Base-by-base conservation (phyloP, 2,888 invertebrate species). In the Microchrysa polita region DNA sequence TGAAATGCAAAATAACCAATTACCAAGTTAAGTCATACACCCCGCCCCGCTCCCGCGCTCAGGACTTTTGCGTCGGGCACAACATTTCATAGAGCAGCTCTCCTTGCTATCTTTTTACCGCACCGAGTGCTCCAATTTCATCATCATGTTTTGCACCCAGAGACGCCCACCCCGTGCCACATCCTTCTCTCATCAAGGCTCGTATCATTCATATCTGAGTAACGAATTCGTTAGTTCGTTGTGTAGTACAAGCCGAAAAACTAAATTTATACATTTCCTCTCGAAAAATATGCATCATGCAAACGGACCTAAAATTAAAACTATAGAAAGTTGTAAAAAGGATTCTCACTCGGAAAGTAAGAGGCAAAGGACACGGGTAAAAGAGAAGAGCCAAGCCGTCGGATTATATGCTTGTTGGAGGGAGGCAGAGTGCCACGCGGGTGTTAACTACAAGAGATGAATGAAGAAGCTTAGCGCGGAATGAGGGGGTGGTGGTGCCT, bases 1-100 rank as follows among this genome's bases (percentile, higher is more conserved):
- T 69, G 69, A 69, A 69, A 69, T 69, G 69, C 69, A 69, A 55
- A 69, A 44, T 69, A 69, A 57, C 69, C 69, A 69, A 69, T 69
- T 69, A 69, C 40, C 40, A 65, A 48, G 20, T 65, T 65, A 65
- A 65, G 65, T 65, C 44, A 44, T 65, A 10, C 55, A n/a, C 20
- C 65, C 14, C 48, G 48, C 48, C 27, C n/a, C n/a, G n/a, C n/a
- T n/a, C n/a, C n/a, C n/a, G n/a, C n/a, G n/a, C n/a, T n/a, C 27
- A 34, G 7, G 27, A 34, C 27, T 34, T n/a, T 34, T 34, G 27
- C 27, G 27, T 34, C 27, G 7, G n/a, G 27, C 27, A 34, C 27
- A 34, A 7, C n/a, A n/a, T n/a, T n/a, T n/a, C n/a, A n/a, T n/a
- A n/a, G n/a, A n/a, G n/a, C n/a, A n/a, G n/a, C n/a, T n/a, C n/a